Evolutionary conservation across 2,888 invertebrate genomes (phyloP).

Genomic region (Ochlodes sylvanus): DNA sequence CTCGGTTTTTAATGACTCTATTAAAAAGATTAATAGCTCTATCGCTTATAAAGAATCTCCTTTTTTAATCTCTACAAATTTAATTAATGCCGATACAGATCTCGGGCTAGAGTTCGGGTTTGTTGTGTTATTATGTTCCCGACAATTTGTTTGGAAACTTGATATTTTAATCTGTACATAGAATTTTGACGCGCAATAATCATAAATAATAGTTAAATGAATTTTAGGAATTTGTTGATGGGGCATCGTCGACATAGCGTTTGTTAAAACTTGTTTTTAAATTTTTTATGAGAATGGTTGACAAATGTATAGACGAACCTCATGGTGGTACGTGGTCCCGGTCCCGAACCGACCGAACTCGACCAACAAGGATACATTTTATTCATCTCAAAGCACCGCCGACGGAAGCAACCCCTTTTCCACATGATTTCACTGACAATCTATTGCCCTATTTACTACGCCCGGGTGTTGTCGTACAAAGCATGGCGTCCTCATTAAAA

Average conservation of each 20-base stretch:
- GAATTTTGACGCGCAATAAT: conserved; percentile 23
- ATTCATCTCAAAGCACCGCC: conserved; percentile 3
- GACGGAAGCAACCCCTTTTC: conserved; percentile 18
- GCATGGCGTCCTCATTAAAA: not conserved
- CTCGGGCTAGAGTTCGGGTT: conserved; percentile 49
- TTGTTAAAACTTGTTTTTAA: not conserved
- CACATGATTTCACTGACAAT: conserved; percentile 25
- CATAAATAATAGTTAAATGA: conserved; percentile 21
- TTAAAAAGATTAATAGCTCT: conserved; percentile 81
- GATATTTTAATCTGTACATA: conserved; percentile 45
- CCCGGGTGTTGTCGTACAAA: conserved; percentile 5
- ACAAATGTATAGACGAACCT: not conserved
- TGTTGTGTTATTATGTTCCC: conserved; percentile 36
- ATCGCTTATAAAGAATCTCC: conserved; percentile 71
- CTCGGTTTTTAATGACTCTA: conserved; percentile 81
- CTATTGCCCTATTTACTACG: conserved; percentile 20
- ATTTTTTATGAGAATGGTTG: not conserved
- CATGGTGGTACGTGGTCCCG: too few relatives aligned
- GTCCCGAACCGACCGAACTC: too few relatives aligned
- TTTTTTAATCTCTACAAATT: conserved; percentile 76
- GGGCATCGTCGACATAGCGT: not conserved
- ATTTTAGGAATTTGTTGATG: conserved; percentile 4
- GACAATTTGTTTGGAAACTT: conserved; percentile 48
- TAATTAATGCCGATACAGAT: conserved; percentile 78
- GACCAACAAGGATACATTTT: not conserved